A percentile compares a stretch with the other conserved stretches of the same genome.
phyloP scores from a whole-genome alignment of 2,113 vertebrate species.

The Mobula hypostoma region DNA sequence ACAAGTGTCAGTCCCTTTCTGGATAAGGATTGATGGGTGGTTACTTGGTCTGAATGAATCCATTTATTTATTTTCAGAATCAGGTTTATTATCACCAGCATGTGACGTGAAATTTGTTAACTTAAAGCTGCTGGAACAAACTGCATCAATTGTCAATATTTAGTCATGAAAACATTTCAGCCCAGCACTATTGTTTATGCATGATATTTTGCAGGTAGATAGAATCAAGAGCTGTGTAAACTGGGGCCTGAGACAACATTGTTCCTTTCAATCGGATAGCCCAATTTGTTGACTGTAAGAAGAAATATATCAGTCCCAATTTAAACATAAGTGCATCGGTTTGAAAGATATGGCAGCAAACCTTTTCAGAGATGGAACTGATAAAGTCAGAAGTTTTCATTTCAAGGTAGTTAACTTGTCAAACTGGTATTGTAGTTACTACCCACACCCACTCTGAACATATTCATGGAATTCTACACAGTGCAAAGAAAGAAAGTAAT shows the following conservation, averaged over 20 bases:
- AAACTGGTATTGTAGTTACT: not conserved
- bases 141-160: slow-evolving; percentile 23
- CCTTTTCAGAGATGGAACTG: slow-evolving; percentile 15
- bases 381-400: slow-evolving; percentile 7
- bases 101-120: too few species aligned
- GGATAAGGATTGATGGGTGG: not conserved
- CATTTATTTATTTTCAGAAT: not conserved
- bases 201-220: not conserved
- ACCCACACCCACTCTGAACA: not conserved
- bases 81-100: too few species aligned
- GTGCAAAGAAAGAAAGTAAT: not conserved
- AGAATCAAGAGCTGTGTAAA: slow-evolving; percentile 22
- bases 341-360: not conserved
- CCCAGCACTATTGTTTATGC: not conserved
- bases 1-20: not conserved
- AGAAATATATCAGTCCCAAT: slow-evolving; percentile 11
- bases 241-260: not conserved
- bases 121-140: not conserved
- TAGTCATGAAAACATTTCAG: not conserved
- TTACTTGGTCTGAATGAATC: not conserved
- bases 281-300: not conserved
- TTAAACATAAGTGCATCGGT: not conserved
- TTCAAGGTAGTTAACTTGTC: not conserved
- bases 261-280: not conserved
- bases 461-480: not conserved